Percentiles rank a stretch among this genome's conserved stretches.
phyloP scores from a whole-genome alignment of 2,113 vertebrate species.

The Phyllostomus discolor region DNA sequence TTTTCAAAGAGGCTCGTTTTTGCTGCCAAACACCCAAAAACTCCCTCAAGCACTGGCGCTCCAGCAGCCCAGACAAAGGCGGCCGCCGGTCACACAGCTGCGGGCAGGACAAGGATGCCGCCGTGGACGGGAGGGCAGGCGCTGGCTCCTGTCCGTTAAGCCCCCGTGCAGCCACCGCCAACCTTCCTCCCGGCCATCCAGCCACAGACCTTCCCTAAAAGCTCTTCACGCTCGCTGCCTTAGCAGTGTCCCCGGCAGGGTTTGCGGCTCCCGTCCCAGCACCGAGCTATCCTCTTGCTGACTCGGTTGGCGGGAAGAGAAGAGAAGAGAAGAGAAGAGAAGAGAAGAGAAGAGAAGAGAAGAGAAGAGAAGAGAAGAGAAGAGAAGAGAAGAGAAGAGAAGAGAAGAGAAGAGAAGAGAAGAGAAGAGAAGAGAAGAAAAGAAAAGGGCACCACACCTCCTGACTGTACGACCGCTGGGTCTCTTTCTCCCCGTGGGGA shows the following conservation, averaged over 20 bases:
- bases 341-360: not conserved
- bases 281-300: not conserved
- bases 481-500: not conserved
- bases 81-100: not conserved
- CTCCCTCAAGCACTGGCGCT: not conserved
- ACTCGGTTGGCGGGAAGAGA: not conserved
- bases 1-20: not conserved
- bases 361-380: not conserved
- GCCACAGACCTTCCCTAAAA: not conserved
- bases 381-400: not conserved
- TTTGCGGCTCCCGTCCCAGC: not conserved
- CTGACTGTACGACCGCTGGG: fast-evolving
- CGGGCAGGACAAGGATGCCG: not conserved
- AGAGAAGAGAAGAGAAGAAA: not conserved
- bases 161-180: fast-evolving
- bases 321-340: no score
- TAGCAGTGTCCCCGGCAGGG: not conserved
- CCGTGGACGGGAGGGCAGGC: not conserved
- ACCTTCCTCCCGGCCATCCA: not conserved
- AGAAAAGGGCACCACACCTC: not conserved
- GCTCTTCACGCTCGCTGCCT: no score
- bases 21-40: not conserved
- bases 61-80: not conserved
- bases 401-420: not conserved
- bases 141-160: fast-evolving